These are phyloP conservation scores for Platyrinchus mystaceus DNA, from an alignment of 2,797 vertebrate genomes.

Conservation along the genomic window DNA sequence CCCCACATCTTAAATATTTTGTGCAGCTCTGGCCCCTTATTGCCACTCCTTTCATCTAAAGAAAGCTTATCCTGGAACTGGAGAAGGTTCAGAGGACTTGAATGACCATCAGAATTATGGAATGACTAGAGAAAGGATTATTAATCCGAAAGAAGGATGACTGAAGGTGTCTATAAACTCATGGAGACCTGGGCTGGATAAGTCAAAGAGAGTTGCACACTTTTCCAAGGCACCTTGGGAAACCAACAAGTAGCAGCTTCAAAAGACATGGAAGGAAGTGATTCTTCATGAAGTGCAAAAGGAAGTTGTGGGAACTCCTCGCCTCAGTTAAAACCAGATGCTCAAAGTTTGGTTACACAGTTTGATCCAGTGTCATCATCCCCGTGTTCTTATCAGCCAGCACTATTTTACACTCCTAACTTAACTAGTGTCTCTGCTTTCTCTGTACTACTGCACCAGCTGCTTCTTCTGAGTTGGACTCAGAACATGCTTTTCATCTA, in stretches of 20 bases:
- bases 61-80: neutral
- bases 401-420: neutral
- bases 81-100: neutral
- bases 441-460: neutral
- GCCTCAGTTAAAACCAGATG: neutral
- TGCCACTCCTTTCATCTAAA: neutral
- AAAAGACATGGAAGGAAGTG: neutral
- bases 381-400: neutral
- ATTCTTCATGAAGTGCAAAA: neutral
- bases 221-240: neutral
- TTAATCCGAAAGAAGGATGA: neutral
- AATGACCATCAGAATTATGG: neutral
- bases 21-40: neutral
- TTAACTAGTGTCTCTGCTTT: neutral
- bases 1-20: neutral
- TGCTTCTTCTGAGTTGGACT: neutral
- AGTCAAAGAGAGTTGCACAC: neutral
- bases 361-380: neutral
- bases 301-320: neutral
- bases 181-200: neutral
- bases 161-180: neutral
- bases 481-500: neutral
- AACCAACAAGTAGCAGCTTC: neutral
- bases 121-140: neutral
- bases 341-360: neutral